Base-by-base conservation (phyloP, 2,888 invertebrate species). In the Watsonalla cultraria region DNA sequence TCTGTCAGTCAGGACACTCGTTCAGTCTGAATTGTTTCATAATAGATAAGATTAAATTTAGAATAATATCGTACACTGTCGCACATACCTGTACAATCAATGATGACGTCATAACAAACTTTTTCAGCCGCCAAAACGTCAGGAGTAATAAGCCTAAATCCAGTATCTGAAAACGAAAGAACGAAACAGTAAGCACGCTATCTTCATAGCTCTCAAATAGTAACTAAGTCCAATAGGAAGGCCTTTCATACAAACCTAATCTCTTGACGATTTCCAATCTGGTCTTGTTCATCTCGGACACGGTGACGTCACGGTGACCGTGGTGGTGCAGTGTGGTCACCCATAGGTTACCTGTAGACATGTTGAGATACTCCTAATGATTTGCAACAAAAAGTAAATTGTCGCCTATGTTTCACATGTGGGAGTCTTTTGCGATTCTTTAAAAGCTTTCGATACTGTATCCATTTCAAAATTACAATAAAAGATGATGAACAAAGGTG, bases 301-400 rank as follows among this genome's bases (percentile, higher is more conserved):
- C 90, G 0, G 93, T 94, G 0, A 95, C 94, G 9, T 93, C 93
- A 35, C 93, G 85, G 66, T 94, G 94, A 0, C 95, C 95, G 47
- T 93, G 93, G 6, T 93, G 89, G 71, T 95, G 95, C 0, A 95
- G 86, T 0, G 92, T 78, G 0, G 92, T 92, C 0, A 93, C 80
- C 94, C 95, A 95, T 0, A 95, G 80, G 67, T 93, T 93, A 50
- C 91, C 91, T 91, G 2, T 68, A 69, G 5, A 47, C 15, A 53
- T 15, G 34, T 15, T n/a, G 45, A 34, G 1, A 35, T 37, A 8
- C 7, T 37, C 7, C 37, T 24, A 24, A 24, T 24, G 24, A 24
- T 24, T 24, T 24, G 24, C 24, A 24, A 24, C 24, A 24, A 24
- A 24, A 24, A 24, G 2, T 24, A 24, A 24, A 24, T 24, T 24